A percentile compares a stretch with the other conserved stretches of the same genome.
Evolutionary conservation across 1,140 invertebrate genomes (phyloP).

Genomic region (Neodiprion lecontei): DNA sequence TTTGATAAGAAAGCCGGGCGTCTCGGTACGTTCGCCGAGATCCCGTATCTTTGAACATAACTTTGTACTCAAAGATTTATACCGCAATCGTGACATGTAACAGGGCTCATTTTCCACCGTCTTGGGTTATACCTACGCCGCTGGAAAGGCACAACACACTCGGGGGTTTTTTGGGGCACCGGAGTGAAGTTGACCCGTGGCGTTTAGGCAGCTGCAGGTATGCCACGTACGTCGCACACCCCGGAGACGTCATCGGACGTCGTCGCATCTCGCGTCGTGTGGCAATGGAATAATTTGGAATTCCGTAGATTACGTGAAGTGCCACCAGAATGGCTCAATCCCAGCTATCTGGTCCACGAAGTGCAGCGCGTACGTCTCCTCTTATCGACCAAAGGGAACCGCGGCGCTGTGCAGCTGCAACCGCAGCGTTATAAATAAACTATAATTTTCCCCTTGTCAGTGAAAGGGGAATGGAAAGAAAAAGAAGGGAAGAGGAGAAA

Average conservation of each 20-base stretch:
- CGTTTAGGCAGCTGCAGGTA: no score
- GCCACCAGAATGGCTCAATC: constrained; percentile 27
- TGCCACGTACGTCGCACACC: no score
- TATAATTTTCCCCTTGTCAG: neutral
- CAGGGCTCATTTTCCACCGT: no score
- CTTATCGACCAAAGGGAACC: neutral
- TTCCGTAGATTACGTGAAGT: constrained; percentile 26
- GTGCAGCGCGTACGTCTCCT: neutral
- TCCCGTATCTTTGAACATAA: neutral
- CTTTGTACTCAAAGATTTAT: neutral
- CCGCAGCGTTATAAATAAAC: neutral
- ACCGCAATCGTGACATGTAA: no score
- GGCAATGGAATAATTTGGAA: constrained; percentile 18
- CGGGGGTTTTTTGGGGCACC: no score
- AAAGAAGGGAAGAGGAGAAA: no score
- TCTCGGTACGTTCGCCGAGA: neutral
- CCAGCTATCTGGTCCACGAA: constrained; percentile 14
- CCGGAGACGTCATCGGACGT: no score
- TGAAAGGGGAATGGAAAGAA: no score
- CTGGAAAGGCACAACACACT: no score
- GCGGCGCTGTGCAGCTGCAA: neutral
- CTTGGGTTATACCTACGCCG: no score
- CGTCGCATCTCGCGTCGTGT: neutral
- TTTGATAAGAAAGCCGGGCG: neutral
- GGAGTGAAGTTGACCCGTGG: no score